Evolutionary conservation across 2,113 vertebrate species (phyloP), one percentile per base, ranked within the genome.

Genomic region (Stomatorhinus ivindoensis): DNA sequence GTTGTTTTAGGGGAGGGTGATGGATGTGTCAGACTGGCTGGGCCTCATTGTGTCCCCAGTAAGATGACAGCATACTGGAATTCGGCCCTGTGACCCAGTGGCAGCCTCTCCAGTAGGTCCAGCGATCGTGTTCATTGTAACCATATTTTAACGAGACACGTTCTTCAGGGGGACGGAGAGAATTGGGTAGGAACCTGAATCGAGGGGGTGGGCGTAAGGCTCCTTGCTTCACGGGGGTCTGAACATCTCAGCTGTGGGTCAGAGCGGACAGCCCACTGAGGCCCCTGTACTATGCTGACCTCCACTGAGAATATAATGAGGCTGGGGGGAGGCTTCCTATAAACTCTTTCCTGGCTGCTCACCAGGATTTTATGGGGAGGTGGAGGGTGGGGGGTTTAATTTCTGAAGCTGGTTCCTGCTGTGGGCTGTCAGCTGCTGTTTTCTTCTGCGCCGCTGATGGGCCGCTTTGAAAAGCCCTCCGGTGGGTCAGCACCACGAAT

Each of bases 361-460:
- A 92, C 92, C 94, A 94, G 91, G 89, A 85, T 91, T 92, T 90
- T 87, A 90, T 65, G 90, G 91, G 90, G 58, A 65, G 92, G 92
- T 89, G 90, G 89, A 89, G 91, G 91, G 47, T 1, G 89, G 39
- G 27, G 31, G 3, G 8, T 17, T 90, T 90, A 88, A 92, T 89
- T 92, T 93, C 92, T 93, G 92, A 85, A 93, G 92, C 93, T 92
- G 93, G 93, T 92, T 92, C 92, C 93, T 42, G 35, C 93, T 93
- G 93, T 89, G 91, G 93, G 91, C 92, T 95, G 92, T 92, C 73
- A 11, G 65, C 90, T 87, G 88, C 90, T 76, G 90, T 91, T 92
- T 92, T 89, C 89, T 90, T 88, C 90, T 90, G 92, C 27, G 3
- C 17, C 89, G 88, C 91, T 91, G 91, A 61, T 73, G 92, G 21